Base-by-base conservation (phyloP, 2,888 invertebrate genomes). In the Agrotis segetum region DNA sequence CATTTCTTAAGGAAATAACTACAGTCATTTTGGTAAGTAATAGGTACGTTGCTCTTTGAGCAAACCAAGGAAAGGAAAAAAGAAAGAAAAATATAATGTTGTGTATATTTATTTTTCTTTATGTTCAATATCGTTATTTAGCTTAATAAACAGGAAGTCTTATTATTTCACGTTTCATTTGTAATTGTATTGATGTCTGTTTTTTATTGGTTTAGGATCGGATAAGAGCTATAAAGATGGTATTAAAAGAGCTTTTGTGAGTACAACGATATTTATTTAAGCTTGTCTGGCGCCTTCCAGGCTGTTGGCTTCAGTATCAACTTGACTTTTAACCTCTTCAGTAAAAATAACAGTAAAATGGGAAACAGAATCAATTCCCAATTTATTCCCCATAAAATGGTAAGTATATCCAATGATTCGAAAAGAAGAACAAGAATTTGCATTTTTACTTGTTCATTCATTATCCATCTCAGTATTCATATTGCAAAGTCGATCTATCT, bases 71-170 rank as follows among this genome's bases (percentile, higher is more conserved):
- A 5, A 1, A 58, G 44, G 47, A 24, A 66, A 76, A 66, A 77
- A 24, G 62, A 76, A 66, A 77, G 46, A 53, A 61, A 71, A 67
- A 74, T 59, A 63, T 49, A 55, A 59, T 53, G 29, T 44, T 61
- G 52, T 64, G 44, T 77, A 67, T 74, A 40, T 73, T 67, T 79
- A 64, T 79, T 67, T 73, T 68, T 47, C 55, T 79, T 67, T 55
- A 47, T 47, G 56, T 52, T 19, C 65, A 58, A 76, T 68, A 64
- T 74, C 60, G 64, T 80, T 75, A 64, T 61, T 63, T 64, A 19
- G 62, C 64, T 65, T 81, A 71, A 65, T 70, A 62, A 47, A 63
- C 59, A 65, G 66, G 53, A 66, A 66, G 71, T 55, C 55, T 65
- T 70, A 71, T 64, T 70, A 64, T 69, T 66, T 65, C 16, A 72